These are phyloP conservation scores for Cotesia typhae DNA, from an alignment of 1,140 invertebrate genomes.

Conservation along the genomic window DNA sequence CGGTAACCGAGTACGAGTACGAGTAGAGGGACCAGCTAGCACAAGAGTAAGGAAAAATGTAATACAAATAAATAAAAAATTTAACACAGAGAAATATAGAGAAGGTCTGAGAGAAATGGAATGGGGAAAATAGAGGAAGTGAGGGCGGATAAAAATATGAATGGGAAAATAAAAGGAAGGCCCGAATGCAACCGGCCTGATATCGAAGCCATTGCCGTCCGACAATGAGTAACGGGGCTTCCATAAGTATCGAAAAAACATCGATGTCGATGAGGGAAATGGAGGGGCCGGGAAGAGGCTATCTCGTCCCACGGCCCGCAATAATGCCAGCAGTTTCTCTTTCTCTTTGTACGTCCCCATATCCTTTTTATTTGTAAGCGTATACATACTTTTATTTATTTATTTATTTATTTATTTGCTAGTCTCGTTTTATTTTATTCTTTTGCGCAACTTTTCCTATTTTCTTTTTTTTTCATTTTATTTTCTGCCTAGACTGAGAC, in stretches of 20 bases:
- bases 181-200: constrained; percentile 29
- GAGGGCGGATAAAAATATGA: constrained; percentile 17
- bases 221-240: constrained; percentile 35
- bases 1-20: constrained; percentile 11
- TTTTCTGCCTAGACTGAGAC: too few relatives aligned
- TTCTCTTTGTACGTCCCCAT: not conserved
- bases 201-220: constrained; percentile 32
- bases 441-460: not conserved
- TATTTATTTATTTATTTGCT: not conserved
- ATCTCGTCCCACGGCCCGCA: constrained; percentile 29
- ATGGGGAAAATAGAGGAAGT: not conserved
- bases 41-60: constrained; percentile 8
- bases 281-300: not conserved
- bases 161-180: constrained; percentile 42
- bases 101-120: not conserved
- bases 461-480: not conserved
- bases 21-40: not conserved
- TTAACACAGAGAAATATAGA: constrained; percentile 2
- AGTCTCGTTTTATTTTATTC: too few relatives aligned
- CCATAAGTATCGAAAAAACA: constrained; percentile 41
- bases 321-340: constrained; percentile 29
- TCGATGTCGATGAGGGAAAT: constrained; percentile 8
- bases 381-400: not conserved
- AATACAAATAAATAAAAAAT: not conserved
- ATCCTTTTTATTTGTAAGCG: not conserved